phyloP scores from a whole-genome alignment of 1,140 invertebrate species.

The Samia ricini region DNA sequence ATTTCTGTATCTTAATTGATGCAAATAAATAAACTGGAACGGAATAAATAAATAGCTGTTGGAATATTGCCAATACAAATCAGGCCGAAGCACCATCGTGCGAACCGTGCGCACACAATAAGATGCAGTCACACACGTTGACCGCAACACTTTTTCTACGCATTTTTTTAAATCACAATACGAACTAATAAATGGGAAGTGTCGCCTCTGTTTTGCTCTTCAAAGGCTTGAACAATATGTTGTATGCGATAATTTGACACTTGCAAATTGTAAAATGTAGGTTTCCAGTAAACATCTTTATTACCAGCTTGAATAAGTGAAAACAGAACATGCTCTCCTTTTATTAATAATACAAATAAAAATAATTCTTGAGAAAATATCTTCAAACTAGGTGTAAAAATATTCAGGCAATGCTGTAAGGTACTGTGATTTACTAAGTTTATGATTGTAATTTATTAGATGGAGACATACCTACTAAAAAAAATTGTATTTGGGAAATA shows the following conservation, averaged over 20 bases:
- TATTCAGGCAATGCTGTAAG: too few relatives aligned
- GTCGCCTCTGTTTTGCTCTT: not conserved
- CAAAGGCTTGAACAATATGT: not conserved
- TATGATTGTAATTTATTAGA: too few relatives aligned
- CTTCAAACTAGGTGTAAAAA: too few relatives aligned
- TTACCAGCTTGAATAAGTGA: too few relatives aligned
- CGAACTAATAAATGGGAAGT: not conserved
- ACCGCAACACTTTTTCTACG: conserved; percentile 19
- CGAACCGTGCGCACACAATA: conserved; percentile 26
- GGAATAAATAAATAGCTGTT: conserved; percentile 39
- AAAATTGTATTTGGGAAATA: too few relatives aligned
- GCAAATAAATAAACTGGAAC: conserved; percentile 41
- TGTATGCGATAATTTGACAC: not conserved
- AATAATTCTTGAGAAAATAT: too few relatives aligned
- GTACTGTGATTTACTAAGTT: too few relatives aligned
- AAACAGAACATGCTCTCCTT: too few relatives aligned
- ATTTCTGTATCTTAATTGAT: conserved; percentile 23
- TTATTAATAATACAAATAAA: too few relatives aligned
- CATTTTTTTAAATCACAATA: not conserved
- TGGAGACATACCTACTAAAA: too few relatives aligned
- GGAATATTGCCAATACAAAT: conserved; percentile 31
- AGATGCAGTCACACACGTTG: conserved; percentile 20
- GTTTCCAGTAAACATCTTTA: too few relatives aligned
- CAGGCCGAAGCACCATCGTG: conserved; percentile 12
- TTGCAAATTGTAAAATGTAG: not conserved